Evolutionary conservation across 2,113 vertebrate species (phyloP).

Genomic region (Himantopus leucocephalus): DNA sequence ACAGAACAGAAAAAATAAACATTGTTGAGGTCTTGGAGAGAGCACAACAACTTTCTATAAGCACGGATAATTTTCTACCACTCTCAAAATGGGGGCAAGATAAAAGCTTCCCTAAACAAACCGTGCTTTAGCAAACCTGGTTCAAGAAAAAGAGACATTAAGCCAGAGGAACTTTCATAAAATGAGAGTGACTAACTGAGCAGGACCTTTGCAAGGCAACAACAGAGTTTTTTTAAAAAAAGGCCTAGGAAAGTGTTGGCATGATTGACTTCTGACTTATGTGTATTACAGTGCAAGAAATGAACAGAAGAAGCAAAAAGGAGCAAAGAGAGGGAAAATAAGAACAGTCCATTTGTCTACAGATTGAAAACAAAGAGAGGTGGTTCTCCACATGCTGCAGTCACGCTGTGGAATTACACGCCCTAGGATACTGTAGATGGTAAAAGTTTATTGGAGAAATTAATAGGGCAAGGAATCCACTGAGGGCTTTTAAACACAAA

Average conservation of each 20-base stretch:
- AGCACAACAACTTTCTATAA: not conserved
- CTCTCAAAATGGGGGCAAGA: not conserved
- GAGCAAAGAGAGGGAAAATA: not conserved
- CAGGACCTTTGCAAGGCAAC: not conserved
- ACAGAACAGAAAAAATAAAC: not conserved
- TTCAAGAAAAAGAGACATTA: not conserved
- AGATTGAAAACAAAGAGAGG: not conserved
- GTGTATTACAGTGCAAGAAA: not conserved
- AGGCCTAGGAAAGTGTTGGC: not conserved
- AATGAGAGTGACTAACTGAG: not conserved
- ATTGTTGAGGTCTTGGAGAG: not conserved
- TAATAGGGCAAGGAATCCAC: not conserved
- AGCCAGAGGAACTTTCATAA: not conserved
- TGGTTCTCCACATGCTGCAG: not conserved
- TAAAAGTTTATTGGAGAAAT: slow-evolving; percentile 9
- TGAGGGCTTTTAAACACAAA: not conserved
- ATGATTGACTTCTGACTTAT: not conserved
- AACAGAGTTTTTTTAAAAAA: not conserved
- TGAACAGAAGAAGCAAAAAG: not conserved
- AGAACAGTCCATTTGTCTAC: not conserved
- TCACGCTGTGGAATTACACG: not conserved
- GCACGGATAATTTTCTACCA: not conserved
- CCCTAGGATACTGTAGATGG: not conserved
- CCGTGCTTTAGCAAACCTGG: not conserved
- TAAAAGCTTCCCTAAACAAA: not conserved